phyloP scores from a whole-genome alignment of 2,113 vertebrate species.

The Eclectus roratus region DNA sequence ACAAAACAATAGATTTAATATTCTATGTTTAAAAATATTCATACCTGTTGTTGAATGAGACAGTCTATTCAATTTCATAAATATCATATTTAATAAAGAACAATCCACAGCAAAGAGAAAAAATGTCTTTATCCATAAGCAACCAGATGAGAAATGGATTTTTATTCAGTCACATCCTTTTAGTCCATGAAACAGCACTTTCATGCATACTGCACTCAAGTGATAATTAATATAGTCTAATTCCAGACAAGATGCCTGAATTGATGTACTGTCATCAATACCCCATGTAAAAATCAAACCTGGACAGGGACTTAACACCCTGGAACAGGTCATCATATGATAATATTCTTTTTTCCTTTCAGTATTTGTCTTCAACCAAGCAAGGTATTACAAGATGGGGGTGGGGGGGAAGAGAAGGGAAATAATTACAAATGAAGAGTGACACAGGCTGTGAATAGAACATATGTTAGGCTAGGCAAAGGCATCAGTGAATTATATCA shows the following conservation, averaged over 20 bases:
- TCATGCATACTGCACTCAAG: slow-evolving; percentile 77
- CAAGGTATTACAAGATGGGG: slow-evolving; percentile 83
- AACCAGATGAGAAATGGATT: slow-evolving; percentile 83
- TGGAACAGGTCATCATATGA: slow-evolving; percentile 88
- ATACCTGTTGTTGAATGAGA: slow-evolving; percentile 62
- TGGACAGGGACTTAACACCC: slow-evolving; percentile 86
- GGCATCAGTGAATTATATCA: slow-evolving; percentile 85
- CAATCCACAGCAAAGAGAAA: slow-evolving; percentile 68
- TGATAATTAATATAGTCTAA: slow-evolving; percentile 85
- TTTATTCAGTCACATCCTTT: slow-evolving; percentile 80
- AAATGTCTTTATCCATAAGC: slow-evolving; percentile 79
- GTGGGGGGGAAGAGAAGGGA: slow-evolving; percentile 67
- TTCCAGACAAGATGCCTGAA: slow-evolving; percentile 83
- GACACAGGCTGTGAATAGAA: slow-evolving; percentile 90
- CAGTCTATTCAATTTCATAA: slow-evolving; percentile 76
- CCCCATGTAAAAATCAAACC: slow-evolving; percentile 81
- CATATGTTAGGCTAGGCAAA: slow-evolving; percentile 90
- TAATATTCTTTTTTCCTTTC: slow-evolving; percentile 81
- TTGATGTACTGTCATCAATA: slow-evolving; percentile 85
- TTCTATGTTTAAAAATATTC: slow-evolving; percentile 75
- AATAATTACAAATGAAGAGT: slow-evolving; percentile 96
- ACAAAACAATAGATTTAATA: slow-evolving; percentile 66
- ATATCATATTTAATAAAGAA: slow-evolving; percentile 82
- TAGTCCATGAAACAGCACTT: slow-evolving; percentile 81
- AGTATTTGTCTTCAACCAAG: slow-evolving; percentile 87